Evolutionary conservation across 2,888 invertebrate species (phyloP), one percentile per base, ranked within the genome.

Genomic region (Tridacna gigas): DNA sequence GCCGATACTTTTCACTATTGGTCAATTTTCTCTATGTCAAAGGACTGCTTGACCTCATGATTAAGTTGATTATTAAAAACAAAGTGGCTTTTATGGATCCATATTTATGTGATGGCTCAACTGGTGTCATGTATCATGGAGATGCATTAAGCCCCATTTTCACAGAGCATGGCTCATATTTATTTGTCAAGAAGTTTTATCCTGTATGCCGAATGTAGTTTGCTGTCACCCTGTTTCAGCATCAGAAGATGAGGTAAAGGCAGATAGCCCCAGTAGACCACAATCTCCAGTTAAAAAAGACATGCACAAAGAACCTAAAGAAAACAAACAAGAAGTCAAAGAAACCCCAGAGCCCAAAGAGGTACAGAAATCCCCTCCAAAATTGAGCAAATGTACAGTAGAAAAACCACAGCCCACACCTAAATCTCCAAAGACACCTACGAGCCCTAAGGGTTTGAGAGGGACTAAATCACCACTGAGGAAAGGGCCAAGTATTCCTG

Each of bases 401-500:
- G 69, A 65, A 28, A 79, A 67, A 67, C 60, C 79, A 26, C 22
- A 12, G 22, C 56, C 82, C 7, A 67, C 69, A 9, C 78, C 81
- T 25, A 86, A 83, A 69, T 77, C 79, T n/a, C 80, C 82, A 0
- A 82, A 82, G 65, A 61, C 73, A 15, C 83, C 77, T 56, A 63
- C 61, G 15, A 75, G 65, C 61, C 80, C 80, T 12, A 83, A 80
- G 67, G 61, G 67, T 48, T 71, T 78, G 11, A 12, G 26, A 3
- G 56, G 65, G 22, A 37, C 66, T 1, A 84, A 87, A 37, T 77
- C 79, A 28, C 80, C 76, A n/a, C 74, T 87, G 9, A 61, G 87
- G 65, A 80, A 81, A 77, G 87, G 87, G 3, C 87, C 87, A 20
- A 81, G 82, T 78, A 87, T 87, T 48, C 82, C 84, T 26, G 79